A percentile compares a stretch with the other conserved stretches of the same genome.
These are phyloP conservation scores for Eulimnadia texana DNA, from an alignment of 1,140 invertebrate genomes.

Conservation along the genomic window DNA sequence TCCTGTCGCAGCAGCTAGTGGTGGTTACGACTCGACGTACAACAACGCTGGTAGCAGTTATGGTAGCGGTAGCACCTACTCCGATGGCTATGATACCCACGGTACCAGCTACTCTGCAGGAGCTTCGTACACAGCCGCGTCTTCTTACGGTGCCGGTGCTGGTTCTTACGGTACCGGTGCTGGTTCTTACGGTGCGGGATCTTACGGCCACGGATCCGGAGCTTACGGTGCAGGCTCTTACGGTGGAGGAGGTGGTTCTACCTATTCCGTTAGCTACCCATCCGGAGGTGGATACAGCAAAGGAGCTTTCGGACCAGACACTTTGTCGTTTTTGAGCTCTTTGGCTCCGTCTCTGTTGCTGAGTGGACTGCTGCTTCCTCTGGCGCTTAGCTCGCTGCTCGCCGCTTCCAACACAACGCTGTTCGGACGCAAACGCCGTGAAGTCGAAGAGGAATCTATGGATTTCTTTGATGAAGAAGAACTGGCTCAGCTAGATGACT, in stretches of 20 bases:
- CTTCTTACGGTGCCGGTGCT: neutral
- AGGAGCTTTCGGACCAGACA: neutral
- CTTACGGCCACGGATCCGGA: neutral
- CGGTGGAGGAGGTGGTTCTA: neutral
- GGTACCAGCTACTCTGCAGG: neutral
- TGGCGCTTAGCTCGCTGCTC: slow-evolving; percentile 1
- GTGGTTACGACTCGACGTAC: no score
- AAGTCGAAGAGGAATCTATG: neutral
- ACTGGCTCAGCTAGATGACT: neutral
- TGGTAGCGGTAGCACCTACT: neutral
- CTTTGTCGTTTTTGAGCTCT: slow-evolving; percentile 1
- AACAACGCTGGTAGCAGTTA: neutral
- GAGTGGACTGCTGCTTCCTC: neutral
- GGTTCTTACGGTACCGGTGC: neutral
- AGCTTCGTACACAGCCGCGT: neutral
- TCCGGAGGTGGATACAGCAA: neutral
- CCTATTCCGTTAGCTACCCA: neutral
- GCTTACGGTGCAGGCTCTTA: neutral
- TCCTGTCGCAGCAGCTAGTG: neutral
- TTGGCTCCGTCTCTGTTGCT: slow-evolving; percentile 3
- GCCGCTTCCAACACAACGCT: neutral
- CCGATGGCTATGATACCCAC: neutral
- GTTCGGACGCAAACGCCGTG: slow-evolving; percentile 1
- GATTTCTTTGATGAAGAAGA: neutral
- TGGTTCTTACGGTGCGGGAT: neutral